Percentiles rank a stretch among this genome's conserved stretches.
Evolutionary conservation across 2,797 vertebrate genomes (phyloP).

Genomic region (Gila robusta): DNA sequence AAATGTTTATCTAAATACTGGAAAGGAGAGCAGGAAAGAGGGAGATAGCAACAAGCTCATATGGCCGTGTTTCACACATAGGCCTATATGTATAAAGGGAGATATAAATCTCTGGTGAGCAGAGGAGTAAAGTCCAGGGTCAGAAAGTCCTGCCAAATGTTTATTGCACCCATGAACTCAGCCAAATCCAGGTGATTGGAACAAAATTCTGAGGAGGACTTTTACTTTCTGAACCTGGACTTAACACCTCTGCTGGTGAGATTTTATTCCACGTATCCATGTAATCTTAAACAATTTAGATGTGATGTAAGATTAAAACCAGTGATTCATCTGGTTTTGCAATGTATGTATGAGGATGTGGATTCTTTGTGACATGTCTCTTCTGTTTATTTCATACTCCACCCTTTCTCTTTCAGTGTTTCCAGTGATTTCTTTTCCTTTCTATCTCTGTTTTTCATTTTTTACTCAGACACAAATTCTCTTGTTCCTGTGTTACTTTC

Average conservation of each 20-base stretch:
- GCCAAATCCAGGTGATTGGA: no score
- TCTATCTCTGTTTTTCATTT: not conserved
- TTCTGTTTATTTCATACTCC: not conserved
- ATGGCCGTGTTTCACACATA: not conserved
- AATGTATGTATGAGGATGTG: not conserved
- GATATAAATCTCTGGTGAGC: not conserved
- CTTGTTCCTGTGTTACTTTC: slow-evolving; percentile 25
- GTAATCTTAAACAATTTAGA: not conserved
- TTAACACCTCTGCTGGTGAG: not conserved
- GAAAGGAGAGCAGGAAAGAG: not conserved
- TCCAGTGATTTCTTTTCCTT: not conserved
- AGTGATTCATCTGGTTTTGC: not conserved
- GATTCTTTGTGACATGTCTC: not conserved
- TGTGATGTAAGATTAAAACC: not conserved
- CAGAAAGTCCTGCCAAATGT: no score
- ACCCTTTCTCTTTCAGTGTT: not conserved
- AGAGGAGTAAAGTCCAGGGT: no score
- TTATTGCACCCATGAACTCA: no score
- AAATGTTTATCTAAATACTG: slow-evolving; percentile 31
- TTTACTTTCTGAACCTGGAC: no score
- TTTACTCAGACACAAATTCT: not conserved
- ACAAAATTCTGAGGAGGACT: no score
- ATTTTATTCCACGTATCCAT: not conserved
- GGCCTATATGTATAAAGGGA: not conserved
- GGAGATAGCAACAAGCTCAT: not conserved